These are phyloP conservation scores for Pseudococcus jackbeardsleyi DNA, from an alignment of 2,888 invertebrate genomes.

Conservation along the genomic window DNA sequence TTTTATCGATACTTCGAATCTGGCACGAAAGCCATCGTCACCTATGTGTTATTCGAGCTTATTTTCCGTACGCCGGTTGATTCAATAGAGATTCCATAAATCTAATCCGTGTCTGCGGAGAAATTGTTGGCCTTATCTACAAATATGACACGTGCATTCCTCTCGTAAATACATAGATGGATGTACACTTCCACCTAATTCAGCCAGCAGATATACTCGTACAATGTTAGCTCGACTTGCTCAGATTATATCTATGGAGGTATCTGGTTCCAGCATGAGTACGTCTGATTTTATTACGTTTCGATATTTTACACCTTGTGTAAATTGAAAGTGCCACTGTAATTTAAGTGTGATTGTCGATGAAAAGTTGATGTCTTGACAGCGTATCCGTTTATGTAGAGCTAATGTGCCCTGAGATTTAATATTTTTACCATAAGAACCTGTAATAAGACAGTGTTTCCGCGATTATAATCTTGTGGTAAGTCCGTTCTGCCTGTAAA, in stretches of 20 bases:
- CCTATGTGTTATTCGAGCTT: conserved; percentile 33
- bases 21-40: conserved; percentile 34
- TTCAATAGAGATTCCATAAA: conserved; percentile 33
- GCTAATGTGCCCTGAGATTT: neutral
- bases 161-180: neutral
- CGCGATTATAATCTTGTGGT: neutral
- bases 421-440: neutral
- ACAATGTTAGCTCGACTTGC: neutral
- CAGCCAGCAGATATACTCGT: neutral
- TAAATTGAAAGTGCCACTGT: neutral
- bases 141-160: conserved; percentile 34
- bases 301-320: conserved; percentile 32
- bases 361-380: conserved; percentile 23
- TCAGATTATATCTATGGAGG: neutral
- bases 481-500: neutral
- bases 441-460: neutral
- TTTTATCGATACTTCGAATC: conserved; percentile 24
- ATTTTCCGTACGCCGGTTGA: neutral
- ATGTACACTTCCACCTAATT: neutral
- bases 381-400: neutral
- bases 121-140: conserved; percentile 16
- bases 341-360: conserved; percentile 21
- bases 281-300: conserved; percentile 14
- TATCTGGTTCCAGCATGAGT: neutral
- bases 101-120: neutral